Conservation (phyloP, 92 coral and sea anemone genomes). For the Heliopora coerulea region DNA sequence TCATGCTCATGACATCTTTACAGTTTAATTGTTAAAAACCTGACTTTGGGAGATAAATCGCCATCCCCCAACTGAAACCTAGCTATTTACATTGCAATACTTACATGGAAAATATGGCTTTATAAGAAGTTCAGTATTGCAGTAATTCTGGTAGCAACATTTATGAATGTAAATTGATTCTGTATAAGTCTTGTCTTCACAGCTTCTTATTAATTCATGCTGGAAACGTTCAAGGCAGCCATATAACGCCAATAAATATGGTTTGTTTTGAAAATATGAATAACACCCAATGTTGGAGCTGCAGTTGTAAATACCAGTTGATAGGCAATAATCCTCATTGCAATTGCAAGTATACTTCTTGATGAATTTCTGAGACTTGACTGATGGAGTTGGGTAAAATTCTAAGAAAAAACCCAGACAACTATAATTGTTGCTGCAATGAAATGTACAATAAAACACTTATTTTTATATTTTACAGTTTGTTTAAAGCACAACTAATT, state of each 20-base stretch:
- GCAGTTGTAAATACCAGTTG: not conserved
- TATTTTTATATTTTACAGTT: too few relatives aligned
- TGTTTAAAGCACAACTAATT: too few relatives aligned
- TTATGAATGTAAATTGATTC: not conserved
- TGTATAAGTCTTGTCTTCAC: not conserved
- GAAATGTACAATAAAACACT: too few relatives aligned
- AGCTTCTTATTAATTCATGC: not conserved
- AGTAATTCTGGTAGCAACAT: constrained; percentile 21
- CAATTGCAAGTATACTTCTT: constrained; percentile 5
- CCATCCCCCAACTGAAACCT: not conserved
- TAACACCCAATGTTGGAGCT: constrained; percentile 16
- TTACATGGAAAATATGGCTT: constrained; percentile 12
- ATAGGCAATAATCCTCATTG: not conserved
- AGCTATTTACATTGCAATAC: not conserved
- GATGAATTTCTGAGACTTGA: too few relatives aligned
- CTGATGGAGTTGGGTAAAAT: not conserved
- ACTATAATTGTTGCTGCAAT: too few relatives aligned
- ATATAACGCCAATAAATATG: not conserved
- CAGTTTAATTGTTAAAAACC: not conserved
- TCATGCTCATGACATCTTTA: too few relatives aligned
- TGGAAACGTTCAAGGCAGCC: constrained; percentile 19
- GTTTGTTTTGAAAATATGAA: not conserved
- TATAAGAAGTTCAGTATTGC: not conserved
- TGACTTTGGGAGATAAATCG: too few relatives aligned
- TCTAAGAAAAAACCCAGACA: constrained; percentile 13